Base-by-base conservation (phyloP, 2,113 vertebrate genomes). In the Sinosuthora webbiana region DNA sequence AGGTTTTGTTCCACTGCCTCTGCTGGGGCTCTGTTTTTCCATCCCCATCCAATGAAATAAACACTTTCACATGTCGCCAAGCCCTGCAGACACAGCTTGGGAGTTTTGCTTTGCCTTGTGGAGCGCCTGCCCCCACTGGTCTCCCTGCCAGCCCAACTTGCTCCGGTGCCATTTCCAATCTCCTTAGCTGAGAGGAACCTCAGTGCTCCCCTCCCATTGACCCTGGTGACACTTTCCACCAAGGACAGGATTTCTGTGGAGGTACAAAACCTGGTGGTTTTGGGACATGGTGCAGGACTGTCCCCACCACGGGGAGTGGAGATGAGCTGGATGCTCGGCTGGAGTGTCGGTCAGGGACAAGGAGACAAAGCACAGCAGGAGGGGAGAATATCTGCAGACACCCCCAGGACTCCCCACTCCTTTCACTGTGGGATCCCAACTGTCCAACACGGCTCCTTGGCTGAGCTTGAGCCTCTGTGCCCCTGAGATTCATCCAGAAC, bases 21-120 rank as follows among this genome's bases (percentile, higher is more conserved):
- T 88, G 44, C 85, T 53, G 88, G 49, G 79, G n/a, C 64, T 95
- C 93, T 88, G 64, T 92, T 96, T 96, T 93, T 76, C 86, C 87
- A 62, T 85, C 63, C 70, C 89, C 53, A 47, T 82, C 89, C 93
- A 87, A 60, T 62, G 86, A 81, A 96, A 95, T 78, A 87, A 96
- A 94, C 71, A 75, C 80, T 95, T 92, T 71, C 88, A 62, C 73
- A 19, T 84, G 86, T 64, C 2, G 0, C 0, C 0, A 15, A 90
- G 73, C 76, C 73, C 86, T 42, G 52, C 0, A 0, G 85, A 63
- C 4, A 4, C 47, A 74, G 68, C 65, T 44, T 39, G 49, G 88
- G 92, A 92, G 59, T 63, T 91, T 57, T 70, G 55, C 28, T 78
- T 69, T 75, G 30, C 74, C 70, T 30, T 23, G 37, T 6, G 19